These are phyloP conservation scores for Hyla sarda DNA, from an alignment of 2,113 vertebrate genomes.

Conservation along the genomic window DNA sequence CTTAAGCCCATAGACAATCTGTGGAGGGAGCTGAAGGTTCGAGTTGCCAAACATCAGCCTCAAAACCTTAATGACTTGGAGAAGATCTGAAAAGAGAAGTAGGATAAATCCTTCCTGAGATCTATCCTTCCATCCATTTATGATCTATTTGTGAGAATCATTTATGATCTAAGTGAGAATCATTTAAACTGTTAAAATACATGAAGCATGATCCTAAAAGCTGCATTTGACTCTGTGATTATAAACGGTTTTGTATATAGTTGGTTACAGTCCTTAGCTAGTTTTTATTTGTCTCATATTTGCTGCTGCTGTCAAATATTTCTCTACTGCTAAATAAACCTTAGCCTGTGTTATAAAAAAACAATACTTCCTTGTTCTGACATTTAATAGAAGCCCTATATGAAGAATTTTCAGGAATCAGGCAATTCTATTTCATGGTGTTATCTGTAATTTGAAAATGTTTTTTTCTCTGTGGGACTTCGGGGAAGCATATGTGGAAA, in stretches of 20 bases:
- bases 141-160: too few relatives aligned
- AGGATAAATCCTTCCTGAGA: too few relatives aligned
- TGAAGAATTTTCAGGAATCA: constrained; percentile 39
- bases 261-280: background rate
- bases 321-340: constrained; percentile 16
- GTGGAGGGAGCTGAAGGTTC: too few relatives aligned
- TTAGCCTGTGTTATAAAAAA: background rate
- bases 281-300: background rate
- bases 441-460: constrained; percentile 52
- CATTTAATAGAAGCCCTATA: constrained; percentile 32
- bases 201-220: too few relatives aligned
- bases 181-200: too few relatives aligned
- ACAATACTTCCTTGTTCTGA: constrained; percentile 25
- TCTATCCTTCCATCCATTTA: too few relatives aligned
- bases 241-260: background rate
- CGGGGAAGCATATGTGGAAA: constrained; percentile 27
- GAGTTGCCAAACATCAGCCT: too few relatives aligned
- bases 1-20: too few relatives aligned
- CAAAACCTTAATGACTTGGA: too few relatives aligned
- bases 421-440: constrained; percentile 43
- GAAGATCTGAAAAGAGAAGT: too few relatives aligned
- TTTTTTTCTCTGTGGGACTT: constrained; percentile 45
- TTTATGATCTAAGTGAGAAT: too few relatives aligned
- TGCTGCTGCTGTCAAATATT: background rate
- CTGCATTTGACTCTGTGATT: background rate